These are phyloP conservation scores for Tetrao urogallus DNA, from an alignment of 2,113 vertebrate genomes.

Conservation along the genomic window DNA sequence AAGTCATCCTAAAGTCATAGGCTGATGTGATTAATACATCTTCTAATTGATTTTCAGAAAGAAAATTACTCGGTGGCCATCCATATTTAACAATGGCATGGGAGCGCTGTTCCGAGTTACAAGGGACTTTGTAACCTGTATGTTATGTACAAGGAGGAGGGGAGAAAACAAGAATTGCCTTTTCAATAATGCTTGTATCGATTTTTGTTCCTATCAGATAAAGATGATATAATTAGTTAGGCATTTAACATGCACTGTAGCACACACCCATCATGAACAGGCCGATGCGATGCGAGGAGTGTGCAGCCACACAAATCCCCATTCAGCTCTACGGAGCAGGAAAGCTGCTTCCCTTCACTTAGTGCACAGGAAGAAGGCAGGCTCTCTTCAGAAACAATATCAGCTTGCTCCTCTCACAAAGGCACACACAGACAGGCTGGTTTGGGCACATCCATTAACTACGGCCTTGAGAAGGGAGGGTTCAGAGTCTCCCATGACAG, in stretches of 20 bases:
- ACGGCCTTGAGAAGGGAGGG: not conserved
- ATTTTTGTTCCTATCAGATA: not conserved
- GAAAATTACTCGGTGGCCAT: not conserved
- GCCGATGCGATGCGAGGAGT: not conserved
- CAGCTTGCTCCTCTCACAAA: not conserved
- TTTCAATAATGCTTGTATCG: not conserved
- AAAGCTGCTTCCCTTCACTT: not conserved
- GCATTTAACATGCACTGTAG: not conserved
- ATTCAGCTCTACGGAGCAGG: not conserved
- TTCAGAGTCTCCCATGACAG: not conserved
- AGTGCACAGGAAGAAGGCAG: not conserved
- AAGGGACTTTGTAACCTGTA: not conserved
- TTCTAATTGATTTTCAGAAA: not conserved
- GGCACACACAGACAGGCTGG: not conserved
- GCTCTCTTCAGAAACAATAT: not conserved
- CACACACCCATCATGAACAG: not conserved
- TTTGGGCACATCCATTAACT: not conserved
- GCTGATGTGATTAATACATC: constrained; percentile 3
- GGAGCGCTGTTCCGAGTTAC: too few relatives aligned
- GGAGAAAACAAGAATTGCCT: not conserved
- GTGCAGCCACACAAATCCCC: not conserved
- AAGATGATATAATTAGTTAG: not conserved
- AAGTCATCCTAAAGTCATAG: not conserved
- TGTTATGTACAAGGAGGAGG: not conserved
- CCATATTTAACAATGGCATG: not conserved